phyloP scores from a whole-genome alignment of 2,797 vertebrate species.

The Acanthornis magna region DNA sequence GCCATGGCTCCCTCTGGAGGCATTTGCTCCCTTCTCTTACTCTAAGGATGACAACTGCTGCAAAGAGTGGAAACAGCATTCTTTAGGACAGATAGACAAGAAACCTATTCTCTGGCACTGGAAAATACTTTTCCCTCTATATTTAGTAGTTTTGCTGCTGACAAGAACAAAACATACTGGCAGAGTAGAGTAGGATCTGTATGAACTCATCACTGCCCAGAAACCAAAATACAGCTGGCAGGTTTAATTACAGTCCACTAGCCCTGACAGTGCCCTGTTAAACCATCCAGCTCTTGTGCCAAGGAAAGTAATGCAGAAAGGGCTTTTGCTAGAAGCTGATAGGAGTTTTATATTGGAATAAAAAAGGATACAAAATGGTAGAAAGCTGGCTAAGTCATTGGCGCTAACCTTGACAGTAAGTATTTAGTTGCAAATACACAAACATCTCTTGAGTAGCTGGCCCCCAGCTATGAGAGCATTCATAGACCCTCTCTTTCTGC shows the following conservation, averaged over 20 bases:
- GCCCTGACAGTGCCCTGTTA: background rate
- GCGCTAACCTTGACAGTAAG: background rate
- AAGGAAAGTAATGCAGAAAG: background rate
- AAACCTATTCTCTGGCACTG: background rate
- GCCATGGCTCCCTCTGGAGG: background rate
- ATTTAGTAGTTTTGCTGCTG: background rate
- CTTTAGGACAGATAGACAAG: background rate
- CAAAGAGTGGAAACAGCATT: background rate
- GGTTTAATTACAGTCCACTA: background rate
- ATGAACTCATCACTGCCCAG: background rate
- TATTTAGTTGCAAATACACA: background rate
- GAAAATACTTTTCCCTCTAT: background rate
- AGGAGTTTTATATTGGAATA: background rate
- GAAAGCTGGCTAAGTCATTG: background rate
- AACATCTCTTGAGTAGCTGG: background rate
- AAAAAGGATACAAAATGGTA: background rate
- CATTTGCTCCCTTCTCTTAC: background rate
- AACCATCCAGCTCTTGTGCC: background rate
- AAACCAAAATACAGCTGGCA: slow-evolving; percentile 18
- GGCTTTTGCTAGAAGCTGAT: background rate
- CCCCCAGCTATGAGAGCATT: background rate
- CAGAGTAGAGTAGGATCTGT: background rate
- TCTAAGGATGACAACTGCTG: background rate
- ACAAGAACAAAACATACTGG: background rate
- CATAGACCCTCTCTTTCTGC: background rate